A percentile compares a stretch with the other conserved stretches of the same genome.
phyloP scores from a whole-genome alignment of 2,113 vertebrate genomes.

The Tetrao urogallus region DNA sequence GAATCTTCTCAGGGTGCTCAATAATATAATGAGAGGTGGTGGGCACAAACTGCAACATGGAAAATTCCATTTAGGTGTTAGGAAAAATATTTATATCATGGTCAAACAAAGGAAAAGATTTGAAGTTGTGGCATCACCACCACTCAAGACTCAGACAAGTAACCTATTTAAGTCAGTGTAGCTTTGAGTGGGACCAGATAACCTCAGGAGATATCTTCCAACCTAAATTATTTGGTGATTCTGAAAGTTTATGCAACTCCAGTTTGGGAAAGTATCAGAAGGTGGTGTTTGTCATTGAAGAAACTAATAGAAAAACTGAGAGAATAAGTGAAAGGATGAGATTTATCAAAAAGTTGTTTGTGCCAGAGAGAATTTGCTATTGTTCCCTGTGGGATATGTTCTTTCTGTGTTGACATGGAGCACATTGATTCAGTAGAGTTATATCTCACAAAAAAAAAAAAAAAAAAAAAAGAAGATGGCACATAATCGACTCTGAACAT shows the following conservation, averaged over 20 bases:
- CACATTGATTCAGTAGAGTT: neutral
- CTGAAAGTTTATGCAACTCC: neutral
- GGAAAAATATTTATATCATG: neutral
- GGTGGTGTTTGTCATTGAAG: neutral
- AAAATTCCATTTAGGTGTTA: neutral
- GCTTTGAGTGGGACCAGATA: neutral
- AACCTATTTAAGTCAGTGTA: neutral
- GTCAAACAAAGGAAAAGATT: neutral
- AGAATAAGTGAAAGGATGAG: neutral
- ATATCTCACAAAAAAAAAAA: neutral
- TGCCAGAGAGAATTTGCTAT: neutral
- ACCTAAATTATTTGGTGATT: neutral
- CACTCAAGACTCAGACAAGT: neutral
- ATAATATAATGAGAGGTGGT: neutral
- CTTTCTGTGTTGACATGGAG: neutral
- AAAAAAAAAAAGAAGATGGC: neutral
- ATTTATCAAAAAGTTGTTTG: neutral
- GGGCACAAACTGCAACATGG: neutral
- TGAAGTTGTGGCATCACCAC: neutral
- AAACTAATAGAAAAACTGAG: neutral
- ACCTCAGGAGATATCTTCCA: neutral
- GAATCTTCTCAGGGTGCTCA: neutral
- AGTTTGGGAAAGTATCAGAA: neutral
- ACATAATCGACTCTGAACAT: neutral
- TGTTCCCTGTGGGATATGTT: neutral